A percentile compares a stretch with the other conserved stretches of the same genome.
Conservation (phyloP, 1,140 invertebrate genomes). For the Melipona quadrifasciata region DNA sequence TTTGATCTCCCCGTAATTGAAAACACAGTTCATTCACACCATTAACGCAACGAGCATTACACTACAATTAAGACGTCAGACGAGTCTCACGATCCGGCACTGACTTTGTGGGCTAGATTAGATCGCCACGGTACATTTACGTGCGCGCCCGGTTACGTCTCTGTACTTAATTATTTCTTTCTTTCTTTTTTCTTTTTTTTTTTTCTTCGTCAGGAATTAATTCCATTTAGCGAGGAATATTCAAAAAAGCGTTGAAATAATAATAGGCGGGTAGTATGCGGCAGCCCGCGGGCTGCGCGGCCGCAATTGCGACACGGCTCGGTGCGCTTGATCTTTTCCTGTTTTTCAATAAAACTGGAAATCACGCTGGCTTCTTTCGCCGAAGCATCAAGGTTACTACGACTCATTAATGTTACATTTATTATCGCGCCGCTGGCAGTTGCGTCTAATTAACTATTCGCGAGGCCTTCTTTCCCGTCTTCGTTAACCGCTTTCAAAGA, state of each 20-base stretch:
- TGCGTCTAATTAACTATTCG: constrained; percentile 49
- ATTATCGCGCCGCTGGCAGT: constrained; percentile 41
- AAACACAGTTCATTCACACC: constrained; percentile 70
- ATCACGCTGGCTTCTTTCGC: constrained; percentile 31
- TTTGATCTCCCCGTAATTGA: constrained; percentile 68
- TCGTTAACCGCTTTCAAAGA: constrained; percentile 38
- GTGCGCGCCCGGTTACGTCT: constrained; percentile 43
- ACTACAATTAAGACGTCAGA: constrained; percentile 70
- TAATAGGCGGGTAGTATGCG: constrained; percentile 43
- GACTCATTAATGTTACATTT: constrained; percentile 62
- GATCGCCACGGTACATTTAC: constrained; percentile 68
- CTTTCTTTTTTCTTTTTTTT: constrained; percentile 13
- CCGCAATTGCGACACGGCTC: constrained; percentile 56
- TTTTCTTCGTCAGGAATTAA: constrained; percentile 55
- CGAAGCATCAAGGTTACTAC: constrained; percentile 56
- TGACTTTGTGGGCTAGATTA: constrained; percentile 67
- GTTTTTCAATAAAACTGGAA: constrained; percentile 59
- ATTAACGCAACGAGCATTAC: constrained; percentile 70
- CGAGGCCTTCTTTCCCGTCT: constrained; percentile 34
- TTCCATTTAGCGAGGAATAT: constrained; percentile 63
- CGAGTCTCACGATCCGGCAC: constrained; percentile 66
- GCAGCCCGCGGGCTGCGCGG: neutral
- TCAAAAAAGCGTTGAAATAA: constrained; percentile 58
- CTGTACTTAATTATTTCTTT: constrained; percentile 55
- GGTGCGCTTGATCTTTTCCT: constrained; percentile 51